Conservation (phyloP, 1,140 invertebrate species). For the Anadara kagoshimensis region DNA sequence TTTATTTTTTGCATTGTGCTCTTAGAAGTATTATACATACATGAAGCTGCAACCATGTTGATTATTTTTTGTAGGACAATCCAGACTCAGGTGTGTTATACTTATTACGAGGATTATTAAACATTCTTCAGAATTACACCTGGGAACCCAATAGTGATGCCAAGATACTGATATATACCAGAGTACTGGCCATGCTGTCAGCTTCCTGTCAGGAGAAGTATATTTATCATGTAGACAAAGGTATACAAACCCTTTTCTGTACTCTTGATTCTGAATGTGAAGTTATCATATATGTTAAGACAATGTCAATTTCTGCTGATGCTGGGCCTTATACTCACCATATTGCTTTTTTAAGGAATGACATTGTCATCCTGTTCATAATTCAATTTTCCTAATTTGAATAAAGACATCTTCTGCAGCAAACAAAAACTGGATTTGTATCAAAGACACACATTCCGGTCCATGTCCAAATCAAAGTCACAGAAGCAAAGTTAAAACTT, state of each 20-base stretch:
- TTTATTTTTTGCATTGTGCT: too few relatives aligned
- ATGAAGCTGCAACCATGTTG: background rate
- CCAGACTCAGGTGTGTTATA: slow-evolving; percentile 87
- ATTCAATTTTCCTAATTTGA: too few relatives aligned
- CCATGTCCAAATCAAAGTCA: too few relatives aligned
- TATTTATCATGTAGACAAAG: slow-evolving; percentile 87
- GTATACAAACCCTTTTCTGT: slow-evolving; percentile 73
- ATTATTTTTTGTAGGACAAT: slow-evolving; percentile 80
- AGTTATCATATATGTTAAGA: background rate
- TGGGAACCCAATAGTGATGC: slow-evolving; percentile 79
- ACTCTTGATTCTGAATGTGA: background rate
- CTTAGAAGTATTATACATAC: too few relatives aligned
- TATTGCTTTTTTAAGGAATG: too few relatives aligned
- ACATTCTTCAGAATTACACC: slow-evolving; percentile 81
- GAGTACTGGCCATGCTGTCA: slow-evolving; percentile 84
- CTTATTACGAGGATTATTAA: slow-evolving; percentile 84
- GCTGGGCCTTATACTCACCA: too few relatives aligned
- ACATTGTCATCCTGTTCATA: too few relatives aligned
- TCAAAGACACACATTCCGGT: too few relatives aligned
- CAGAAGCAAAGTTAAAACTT: too few relatives aligned
- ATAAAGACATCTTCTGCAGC: too few relatives aligned
- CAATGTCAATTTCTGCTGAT: background rate
- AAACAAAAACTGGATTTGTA: too few relatives aligned
- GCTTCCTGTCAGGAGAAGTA: slow-evolving; percentile 85
- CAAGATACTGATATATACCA: slow-evolving; percentile 78